A percentile compares a stretch with the other conserved stretches of the same genome.
Conservation (phyloP, 1,140 invertebrate species). For the Dufourea novaeangliae region DNA sequence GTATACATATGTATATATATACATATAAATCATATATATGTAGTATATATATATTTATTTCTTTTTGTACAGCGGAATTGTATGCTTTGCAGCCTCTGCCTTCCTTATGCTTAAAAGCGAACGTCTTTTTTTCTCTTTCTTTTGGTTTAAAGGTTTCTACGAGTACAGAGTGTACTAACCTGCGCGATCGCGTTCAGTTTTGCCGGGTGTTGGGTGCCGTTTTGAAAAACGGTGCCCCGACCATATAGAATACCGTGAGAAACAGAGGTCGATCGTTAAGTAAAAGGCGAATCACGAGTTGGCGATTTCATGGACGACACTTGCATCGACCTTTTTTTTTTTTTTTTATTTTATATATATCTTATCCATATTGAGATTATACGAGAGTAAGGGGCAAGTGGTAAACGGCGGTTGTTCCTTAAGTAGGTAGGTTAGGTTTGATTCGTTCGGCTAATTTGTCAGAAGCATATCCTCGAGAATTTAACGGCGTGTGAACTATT, state of each 20-base stretch:
- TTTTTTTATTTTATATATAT: conserved; percentile 7
- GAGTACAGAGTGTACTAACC: conserved; percentile 29
- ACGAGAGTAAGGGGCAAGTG: conserved; percentile 16
- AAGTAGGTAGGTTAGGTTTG: conserved; percentile 36
- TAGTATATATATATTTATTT: conserved; percentile 27
- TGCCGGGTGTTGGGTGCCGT: conserved; percentile 10
- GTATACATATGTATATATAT: too few species aligned
- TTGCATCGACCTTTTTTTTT: conserved; percentile 47
- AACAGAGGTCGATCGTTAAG: conserved; percentile 44
- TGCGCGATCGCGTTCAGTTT: conserved; percentile 25
- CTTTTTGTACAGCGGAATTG: conserved; percentile 45
- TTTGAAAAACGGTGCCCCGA: conserved; percentile 17
- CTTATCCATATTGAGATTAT: conserved; percentile 17
- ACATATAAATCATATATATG: not conserved
- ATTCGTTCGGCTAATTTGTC: conserved; percentile 35
- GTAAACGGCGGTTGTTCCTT: conserved; percentile 26
- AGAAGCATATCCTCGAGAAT: conserved; percentile 44
- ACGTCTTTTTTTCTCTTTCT: conserved; percentile 3
- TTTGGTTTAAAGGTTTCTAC: conserved; percentile 12
- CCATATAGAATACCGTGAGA: conserved; percentile 12
- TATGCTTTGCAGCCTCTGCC: conserved; percentile 17
- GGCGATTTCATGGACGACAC: conserved; percentile 53
- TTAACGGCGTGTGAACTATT: conserved; percentile 45
- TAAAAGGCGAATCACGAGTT: conserved; percentile 54
- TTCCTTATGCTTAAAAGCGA: conserved; percentile 10